These are phyloP conservation scores for Meghimatium bilineatum DNA, from an alignment of 2,888 invertebrate genomes.

Conservation along the genomic window DNA sequence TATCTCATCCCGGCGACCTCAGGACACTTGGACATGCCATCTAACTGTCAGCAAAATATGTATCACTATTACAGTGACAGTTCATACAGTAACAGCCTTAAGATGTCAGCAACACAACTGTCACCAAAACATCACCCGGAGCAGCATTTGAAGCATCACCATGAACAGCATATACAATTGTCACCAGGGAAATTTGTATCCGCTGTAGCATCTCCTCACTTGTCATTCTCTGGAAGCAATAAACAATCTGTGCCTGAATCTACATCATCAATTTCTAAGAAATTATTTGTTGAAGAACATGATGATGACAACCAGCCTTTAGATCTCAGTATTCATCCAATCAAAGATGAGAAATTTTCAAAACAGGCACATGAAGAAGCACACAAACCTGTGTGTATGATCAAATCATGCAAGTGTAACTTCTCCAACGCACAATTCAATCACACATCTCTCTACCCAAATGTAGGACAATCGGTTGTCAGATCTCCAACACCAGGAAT, in stretches of 20 bases:
- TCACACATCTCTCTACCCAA: constrained; percentile 7
- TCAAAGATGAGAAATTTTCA: neutral
- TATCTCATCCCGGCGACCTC: neutral
- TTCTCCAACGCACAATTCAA: neutral
- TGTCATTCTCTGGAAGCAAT: neutral
- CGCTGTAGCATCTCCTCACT: neutral
- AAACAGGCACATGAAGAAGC: constrained; percentile 1
- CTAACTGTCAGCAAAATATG: neutral
- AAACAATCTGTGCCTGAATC: neutral
- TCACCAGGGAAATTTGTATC: neutral
- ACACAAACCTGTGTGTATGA: constrained; percentile 3
- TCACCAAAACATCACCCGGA: neutral
- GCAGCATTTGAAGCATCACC: neutral
- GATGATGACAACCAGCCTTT: constrained; percentile 26
- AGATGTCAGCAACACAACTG: neutral
- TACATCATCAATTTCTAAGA: neutral
- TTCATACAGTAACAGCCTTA: neutral
- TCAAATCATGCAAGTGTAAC: constrained; percentile 1
- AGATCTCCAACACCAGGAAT: constrained; percentile 25
- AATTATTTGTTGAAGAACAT: neutral
- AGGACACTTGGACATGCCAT: constrained; percentile 3
- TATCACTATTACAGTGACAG: neutral
- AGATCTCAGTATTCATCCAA: constrained; percentile 28
- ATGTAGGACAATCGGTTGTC: neutral
- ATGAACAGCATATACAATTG: neutral